Conservation (phyloP, 2,797 vertebrate genomes). For the Vireo griseus region DNA sequence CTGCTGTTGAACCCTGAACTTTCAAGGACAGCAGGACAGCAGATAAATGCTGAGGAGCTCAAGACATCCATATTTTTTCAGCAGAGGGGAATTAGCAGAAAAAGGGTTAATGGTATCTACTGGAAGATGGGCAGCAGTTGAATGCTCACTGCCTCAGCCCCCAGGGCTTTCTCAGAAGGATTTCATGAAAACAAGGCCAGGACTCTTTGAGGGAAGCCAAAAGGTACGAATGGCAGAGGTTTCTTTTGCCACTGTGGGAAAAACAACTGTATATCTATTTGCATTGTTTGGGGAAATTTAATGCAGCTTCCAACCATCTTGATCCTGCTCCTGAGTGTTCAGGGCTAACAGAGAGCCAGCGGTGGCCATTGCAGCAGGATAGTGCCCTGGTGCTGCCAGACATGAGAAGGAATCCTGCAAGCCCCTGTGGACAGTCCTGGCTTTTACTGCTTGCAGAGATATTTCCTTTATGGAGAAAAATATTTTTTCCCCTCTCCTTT, state of each 20-base stretch:
- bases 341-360: neutral
- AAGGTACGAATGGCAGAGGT: neutral
- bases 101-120: slow-evolving; percentile 1
- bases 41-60: neutral
- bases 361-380: neutral
- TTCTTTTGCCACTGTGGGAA: neutral
- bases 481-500: neutral
- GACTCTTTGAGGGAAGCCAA: neutral
- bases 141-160: neutral
- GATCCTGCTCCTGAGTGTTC: neutral
- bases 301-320: neutral
- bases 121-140: neutral
- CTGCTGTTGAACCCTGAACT: slow-evolving; percentile 50
- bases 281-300: neutral
- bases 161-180: neutral
- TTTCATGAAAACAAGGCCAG: slow-evolving; percentile 6
- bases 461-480: neutral
- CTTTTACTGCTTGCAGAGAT: neutral
- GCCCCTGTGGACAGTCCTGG: rapidly evolving
- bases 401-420: neutral
- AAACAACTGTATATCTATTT: neutral
- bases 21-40: neutral
- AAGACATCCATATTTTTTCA: neutral
- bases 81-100: neutral
- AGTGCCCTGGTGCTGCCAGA: neutral